Conservation (phyloP, 2,888 invertebrate genomes). For the Mythimna albipuncta region DNA sequence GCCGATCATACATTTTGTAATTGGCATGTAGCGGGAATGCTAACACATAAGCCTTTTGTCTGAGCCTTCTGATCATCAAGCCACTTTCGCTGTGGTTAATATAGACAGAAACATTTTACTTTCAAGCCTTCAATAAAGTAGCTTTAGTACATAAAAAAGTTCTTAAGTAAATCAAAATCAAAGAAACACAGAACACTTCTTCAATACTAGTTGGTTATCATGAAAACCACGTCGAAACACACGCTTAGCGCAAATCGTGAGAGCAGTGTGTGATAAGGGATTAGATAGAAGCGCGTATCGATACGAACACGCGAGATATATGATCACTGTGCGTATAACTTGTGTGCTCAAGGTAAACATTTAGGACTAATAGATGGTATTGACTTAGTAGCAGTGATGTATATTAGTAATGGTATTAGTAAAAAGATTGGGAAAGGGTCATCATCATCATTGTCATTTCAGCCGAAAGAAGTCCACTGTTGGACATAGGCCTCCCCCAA, state of each 20-base stretch:
- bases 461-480: too few species aligned
- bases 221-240: conserved; percentile 12
- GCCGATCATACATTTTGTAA: too few species aligned
- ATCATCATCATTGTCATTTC: too few species aligned
- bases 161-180: background rate
- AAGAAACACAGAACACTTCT: background rate
- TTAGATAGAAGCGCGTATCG: conserved; percentile 27
- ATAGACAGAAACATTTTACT: background rate
- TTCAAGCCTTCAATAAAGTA: too few species aligned
- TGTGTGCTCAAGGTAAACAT: conserved; percentile 1
- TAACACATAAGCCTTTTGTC: too few species aligned
- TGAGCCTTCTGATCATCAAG: too few species aligned
- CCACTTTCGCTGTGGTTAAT: too few species aligned
- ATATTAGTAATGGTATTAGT: too few species aligned
- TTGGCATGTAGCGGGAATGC: too few species aligned
- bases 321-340: background rate
- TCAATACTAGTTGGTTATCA: background rate
- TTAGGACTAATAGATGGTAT: conserved; percentile 12
- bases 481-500: too few species aligned
- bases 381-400: background rate
- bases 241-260: conserved; percentile 23
- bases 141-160: too few species aligned
- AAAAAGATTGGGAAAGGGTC: too few species aligned
- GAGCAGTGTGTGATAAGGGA: conserved; percentile 19
- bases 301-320: conserved; percentile 10